Evolutionary conservation across 2,888 invertebrate genomes (phyloP).

Genomic region (Tetanocera ferruginea): DNA sequence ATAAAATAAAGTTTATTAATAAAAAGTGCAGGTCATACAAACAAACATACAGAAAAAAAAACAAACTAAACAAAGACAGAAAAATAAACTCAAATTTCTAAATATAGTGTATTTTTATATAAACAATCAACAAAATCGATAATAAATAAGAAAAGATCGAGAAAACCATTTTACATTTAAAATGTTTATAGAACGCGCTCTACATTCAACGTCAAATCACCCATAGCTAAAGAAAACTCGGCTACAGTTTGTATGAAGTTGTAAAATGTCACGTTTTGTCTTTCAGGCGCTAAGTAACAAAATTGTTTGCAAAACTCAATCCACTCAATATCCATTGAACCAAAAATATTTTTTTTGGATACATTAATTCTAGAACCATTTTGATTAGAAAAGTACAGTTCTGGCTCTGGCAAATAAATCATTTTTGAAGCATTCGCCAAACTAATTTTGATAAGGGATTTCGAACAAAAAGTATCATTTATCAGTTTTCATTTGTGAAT

Average conservation of each 20-base stretch:
- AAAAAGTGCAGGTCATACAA: neutral
- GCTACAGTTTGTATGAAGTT: neutral
- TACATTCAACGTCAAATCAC: neutral
- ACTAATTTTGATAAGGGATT: too few species aligned
- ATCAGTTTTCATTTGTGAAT: too few species aligned
- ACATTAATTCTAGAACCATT: too few species aligned
- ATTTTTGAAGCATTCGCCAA: too few species aligned
- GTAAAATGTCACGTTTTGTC: neutral
- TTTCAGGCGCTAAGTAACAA: neutral
- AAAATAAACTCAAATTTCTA: conserved; percentile 27
- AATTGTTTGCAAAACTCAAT: neutral
- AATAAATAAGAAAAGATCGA: conserved; percentile 9
- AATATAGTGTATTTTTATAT: conserved; percentile 39
- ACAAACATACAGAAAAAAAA: conserved; percentile 14
- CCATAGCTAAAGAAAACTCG: neutral
- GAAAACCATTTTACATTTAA: conserved; percentile 22
- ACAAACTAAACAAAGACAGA: conserved; percentile 15
- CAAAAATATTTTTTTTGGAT: too few species aligned
- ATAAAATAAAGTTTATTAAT: conserved; percentile 21
- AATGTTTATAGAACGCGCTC: neutral
- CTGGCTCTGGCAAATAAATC: too few species aligned
- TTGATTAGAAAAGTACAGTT: too few species aligned
- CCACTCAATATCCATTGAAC: neutral
- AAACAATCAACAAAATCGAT: conserved; percentile 17
- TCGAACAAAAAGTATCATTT: too few species aligned